phyloP scores from a whole-genome alignment of 53 echinoderm and acorn worm genomes.

The Hippasteria phrygiana region DNA sequence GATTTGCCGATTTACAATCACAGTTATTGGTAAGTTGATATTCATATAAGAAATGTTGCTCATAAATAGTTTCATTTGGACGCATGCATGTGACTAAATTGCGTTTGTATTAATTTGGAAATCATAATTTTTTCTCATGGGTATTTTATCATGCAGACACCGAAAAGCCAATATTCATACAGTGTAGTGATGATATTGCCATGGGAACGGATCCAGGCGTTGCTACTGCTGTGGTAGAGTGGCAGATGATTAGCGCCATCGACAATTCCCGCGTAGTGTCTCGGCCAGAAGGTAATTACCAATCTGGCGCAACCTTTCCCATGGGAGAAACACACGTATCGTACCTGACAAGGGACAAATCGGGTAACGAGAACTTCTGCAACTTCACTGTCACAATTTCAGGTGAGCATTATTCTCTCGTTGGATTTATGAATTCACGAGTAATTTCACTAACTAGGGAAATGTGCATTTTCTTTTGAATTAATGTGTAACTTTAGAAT shows the following conservation, averaged over 20 bases:
- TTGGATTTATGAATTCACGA: neutral
- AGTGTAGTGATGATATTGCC: conserved; percentile 31
- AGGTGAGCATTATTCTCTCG: conserved; percentile 11
- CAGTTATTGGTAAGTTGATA: conserved; percentile 61
- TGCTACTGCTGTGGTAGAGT: conserved; percentile 38
- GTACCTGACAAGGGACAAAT: conserved; percentile 18
- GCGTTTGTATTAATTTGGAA: too few relatives aligned
- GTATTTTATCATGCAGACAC: neutral
- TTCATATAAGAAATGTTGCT: neutral
- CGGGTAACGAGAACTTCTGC: conserved; percentile 35
- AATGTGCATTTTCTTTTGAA: too few relatives aligned
- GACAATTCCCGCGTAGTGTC: conserved; percentile 43
- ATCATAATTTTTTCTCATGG: too few relatives aligned
- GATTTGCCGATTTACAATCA: conserved; percentile 72
- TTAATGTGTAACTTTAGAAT: too few relatives aligned
- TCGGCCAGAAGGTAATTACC: neutral
- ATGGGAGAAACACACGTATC: conserved; percentile 35
- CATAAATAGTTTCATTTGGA: too few relatives aligned
- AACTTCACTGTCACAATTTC: conserved; percentile 20
- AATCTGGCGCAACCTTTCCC: conserved; percentile 5
- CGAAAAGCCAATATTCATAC: conserved; percentile 16
- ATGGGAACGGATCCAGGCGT: conserved; percentile 24
- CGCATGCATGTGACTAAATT: too few relatives aligned
- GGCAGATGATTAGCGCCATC: conserved; percentile 25
- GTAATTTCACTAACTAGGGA: too few relatives aligned